Evolutionary conservation across 2,113 vertebrate species (phyloP).

Genomic region (Tauraco erythrolophus): DNA sequence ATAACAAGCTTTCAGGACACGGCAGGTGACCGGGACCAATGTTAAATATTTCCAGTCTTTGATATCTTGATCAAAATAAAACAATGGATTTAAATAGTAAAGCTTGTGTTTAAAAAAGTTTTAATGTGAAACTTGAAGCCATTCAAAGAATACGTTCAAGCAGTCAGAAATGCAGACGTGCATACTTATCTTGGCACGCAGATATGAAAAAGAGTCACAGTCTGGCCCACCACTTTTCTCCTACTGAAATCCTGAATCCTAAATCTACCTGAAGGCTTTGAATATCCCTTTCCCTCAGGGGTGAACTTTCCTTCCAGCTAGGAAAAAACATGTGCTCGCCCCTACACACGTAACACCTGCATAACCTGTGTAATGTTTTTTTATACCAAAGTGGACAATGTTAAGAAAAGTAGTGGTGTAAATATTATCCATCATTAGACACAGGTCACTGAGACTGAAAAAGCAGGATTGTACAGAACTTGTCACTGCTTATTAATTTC

Average conservation of each 20-base stretch:
- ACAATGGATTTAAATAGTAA: slow-evolving; percentile 41
- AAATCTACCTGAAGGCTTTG: neutral
- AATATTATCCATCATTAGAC: neutral
- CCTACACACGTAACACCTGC: neutral
- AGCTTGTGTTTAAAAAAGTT: neutral
- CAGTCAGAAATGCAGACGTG: neutral
- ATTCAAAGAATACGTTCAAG: slow-evolving; percentile 11
- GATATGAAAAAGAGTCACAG: neutral
- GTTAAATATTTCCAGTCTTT: slow-evolving; percentile 36
- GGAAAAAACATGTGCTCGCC: neutral
- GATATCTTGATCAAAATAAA: slow-evolving; percentile 49
- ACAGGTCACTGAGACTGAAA: neutral
- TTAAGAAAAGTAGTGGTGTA: neutral
- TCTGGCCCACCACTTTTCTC: neutral
- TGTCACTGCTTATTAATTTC: neutral
- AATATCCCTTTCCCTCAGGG: neutral
- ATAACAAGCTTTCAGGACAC: neutral
- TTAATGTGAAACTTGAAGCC: slow-evolving; percentile 30
- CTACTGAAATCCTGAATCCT: neutral
- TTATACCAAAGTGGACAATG: neutral
- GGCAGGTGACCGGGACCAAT: slow-evolving; percentile 17
- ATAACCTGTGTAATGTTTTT: neutral
- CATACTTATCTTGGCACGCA: slow-evolving; percentile 6
- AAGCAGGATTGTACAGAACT: neutral
- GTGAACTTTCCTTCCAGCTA: neutral